Base-by-base conservation (phyloP, 2,113 vertebrate species). In the Galeopterus variegatus region DNA sequence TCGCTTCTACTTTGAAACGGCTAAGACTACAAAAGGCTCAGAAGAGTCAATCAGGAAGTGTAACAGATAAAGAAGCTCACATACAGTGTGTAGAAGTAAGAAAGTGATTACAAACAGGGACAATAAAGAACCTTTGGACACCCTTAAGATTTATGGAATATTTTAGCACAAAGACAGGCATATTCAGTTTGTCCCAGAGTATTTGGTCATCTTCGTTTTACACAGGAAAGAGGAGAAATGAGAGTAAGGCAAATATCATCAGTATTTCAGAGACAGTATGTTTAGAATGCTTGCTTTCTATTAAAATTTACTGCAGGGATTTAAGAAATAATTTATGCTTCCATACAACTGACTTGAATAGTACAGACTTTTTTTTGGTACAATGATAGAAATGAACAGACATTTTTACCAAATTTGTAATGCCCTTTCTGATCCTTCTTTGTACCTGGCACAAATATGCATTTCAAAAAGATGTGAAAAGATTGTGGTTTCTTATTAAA, bases 231-330 rank as follows among this genome's bases (percentile, higher is more conserved):
- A 98, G 96, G 79, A 98, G 89, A 93, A 98, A 97, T 28, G 56
- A 98, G 54, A 97, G 80, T 99, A 99, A 99, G 98, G 99, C 98
- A 99, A 94, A 98, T 90, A n/a, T 98, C 96, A 50, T 79, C 96
- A 87, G 95, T 96, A 87, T 92, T 88, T 93, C 97, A 90, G 93
- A 98, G 91, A 98, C 64, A 88, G 92, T 56, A 77, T 96, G 86
- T 98, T 92, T 80, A 83, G 90, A 97, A 98, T 96, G 70, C 85
- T 96, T 82, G 76, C 89, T 90, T 97, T 92, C 95, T 95, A 9
- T 69, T 94, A 90, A 96, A 95, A 97, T 95, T 95, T 54, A 94
- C 72, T 95, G 86, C 88, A 83, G 98, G 95, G 89, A 92, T 50
- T 95, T 24, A 94, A 89, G 97, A 97, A 97, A 94, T 94, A 87